Conservation (phyloP, 2,888 invertebrate species). For the Tachina fera region DNA sequence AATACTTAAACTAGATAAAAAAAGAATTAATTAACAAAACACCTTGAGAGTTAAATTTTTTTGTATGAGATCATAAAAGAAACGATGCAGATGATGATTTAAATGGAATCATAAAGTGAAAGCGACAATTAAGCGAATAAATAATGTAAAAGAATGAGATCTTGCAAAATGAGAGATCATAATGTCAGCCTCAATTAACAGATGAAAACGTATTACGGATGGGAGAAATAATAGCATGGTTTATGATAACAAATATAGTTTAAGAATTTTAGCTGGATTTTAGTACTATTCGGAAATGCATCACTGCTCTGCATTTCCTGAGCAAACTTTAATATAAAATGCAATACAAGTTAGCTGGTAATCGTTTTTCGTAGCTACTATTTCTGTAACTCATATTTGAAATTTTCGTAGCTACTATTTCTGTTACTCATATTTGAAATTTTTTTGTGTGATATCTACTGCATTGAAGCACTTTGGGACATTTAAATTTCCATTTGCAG, state of each 20-base stretch:
- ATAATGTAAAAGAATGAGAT: not conserved
- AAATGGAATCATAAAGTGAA: not conserved
- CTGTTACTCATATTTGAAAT: too few species aligned
- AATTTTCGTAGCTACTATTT: too few species aligned
- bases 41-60: conserved; percentile 21
- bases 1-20: conserved; percentile 32
- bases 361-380: too few species aligned
- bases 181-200: not conserved
- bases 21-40: conserved; percentile 25
- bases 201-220: not conserved
- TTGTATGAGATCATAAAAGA: conserved; percentile 28
- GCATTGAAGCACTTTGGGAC: too few species aligned
- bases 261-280: not conserved
- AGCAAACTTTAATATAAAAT: too few species aligned
- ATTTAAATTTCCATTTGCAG: too few species aligned
- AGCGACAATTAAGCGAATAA: conserved; percentile 1
- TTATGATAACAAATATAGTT: not conserved
- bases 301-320: too few species aligned
- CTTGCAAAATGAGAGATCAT: not conserved
- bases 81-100: conserved; percentile 30
- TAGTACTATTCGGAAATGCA: not conserved
- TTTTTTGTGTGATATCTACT: too few species aligned
- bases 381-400: too few species aligned
- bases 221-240: too few species aligned
- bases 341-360: too few species aligned